phyloP scores from a whole-genome alignment of 2,797 vertebrate genomes.

The Epinephelus malabaricus region DNA sequence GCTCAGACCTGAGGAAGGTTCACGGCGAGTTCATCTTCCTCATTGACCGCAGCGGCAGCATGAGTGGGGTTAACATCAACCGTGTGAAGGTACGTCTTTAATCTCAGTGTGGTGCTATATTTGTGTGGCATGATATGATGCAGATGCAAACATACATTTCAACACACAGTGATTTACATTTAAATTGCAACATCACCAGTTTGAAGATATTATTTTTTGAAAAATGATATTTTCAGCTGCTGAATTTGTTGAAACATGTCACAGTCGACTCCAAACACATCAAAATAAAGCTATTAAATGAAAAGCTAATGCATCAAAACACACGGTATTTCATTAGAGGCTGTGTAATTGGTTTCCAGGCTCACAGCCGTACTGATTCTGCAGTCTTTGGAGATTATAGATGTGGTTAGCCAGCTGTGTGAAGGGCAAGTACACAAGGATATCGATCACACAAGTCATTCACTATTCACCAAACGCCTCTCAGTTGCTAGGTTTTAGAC shows the following conservation, averaged over 20 bases:
- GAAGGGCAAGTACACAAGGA: slow-evolving; percentile 28
- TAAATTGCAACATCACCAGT: background rate
- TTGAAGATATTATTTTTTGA: background rate
- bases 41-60: slow-evolving; percentile 93
- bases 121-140: no score
- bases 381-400: slow-evolving; percentile 20
- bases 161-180: slow-evolving; percentile 11
- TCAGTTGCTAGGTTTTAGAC: slow-evolving; percentile 39
- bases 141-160: background rate
- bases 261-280: background rate
- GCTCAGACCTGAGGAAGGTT: slow-evolving; percentile 88
- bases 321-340: background rate
- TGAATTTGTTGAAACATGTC: background rate
- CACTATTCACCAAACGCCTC: slow-evolving; percentile 19
- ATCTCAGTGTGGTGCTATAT: background rate
- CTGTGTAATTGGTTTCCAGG: slow-evolving; percentile 9
- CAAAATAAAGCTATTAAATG: slow-evolving; percentile 1
- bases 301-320: background rate
- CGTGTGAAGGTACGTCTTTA: slow-evolving; percentile 89
- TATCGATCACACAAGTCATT: slow-evolving; percentile 52
- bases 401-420: slow-evolving; percentile 34
- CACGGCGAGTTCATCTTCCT: slow-evolving; percentile 97
- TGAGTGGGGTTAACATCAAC: slow-evolving; percentile 90
- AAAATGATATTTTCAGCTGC: background rate
- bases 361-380: background rate